phyloP scores from a whole-genome alignment of 2,113 vertebrate species.

The Morone saxatilis region DNA sequence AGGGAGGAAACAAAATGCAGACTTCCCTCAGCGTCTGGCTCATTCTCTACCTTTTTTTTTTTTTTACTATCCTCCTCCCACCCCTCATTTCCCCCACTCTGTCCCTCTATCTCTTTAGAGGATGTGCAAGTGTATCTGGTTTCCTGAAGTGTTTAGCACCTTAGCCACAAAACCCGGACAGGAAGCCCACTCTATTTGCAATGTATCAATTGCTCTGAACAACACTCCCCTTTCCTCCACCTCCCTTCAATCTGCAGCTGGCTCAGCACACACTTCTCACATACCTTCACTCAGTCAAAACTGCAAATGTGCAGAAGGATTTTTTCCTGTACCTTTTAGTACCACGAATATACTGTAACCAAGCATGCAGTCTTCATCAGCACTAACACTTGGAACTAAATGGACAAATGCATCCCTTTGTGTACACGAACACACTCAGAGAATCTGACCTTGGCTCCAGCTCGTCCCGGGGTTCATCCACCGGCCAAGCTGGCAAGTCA shows the following conservation, averaged over 20 bases:
- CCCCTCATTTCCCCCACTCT: slow-evolving; percentile 22
- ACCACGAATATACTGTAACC: slow-evolving; percentile 45
- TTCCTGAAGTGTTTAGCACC: slow-evolving; percentile 88
- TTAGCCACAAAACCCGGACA: slow-evolving; percentile 84
- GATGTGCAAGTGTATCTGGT: slow-evolving; percentile 84
- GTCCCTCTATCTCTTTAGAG: slow-evolving; percentile 73
- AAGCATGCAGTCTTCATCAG: slow-evolving; percentile 70
- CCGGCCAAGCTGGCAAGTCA: slow-evolving; percentile 74
- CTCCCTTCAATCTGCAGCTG: slow-evolving; percentile 77
- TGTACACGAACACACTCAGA: neutral
- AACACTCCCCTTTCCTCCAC: slow-evolving; percentile 82
- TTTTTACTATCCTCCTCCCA: neutral
- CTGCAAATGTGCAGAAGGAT: slow-evolving; percentile 17
- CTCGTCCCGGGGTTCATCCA: slow-evolving; percentile 71
- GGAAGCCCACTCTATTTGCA: slow-evolving; percentile 89
- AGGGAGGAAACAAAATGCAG: neutral
- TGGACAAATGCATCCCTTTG: slow-evolving; percentile 36
- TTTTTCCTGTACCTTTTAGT: slow-evolving; percentile 44
- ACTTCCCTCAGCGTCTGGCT: neutral
- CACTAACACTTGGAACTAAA: slow-evolving; percentile 56
- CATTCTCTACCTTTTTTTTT: slow-evolving; percentile 34
- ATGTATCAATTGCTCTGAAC: slow-evolving; percentile 86
- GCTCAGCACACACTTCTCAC: slow-evolving; percentile 76
- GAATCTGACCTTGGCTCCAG: slow-evolving; percentile 78
- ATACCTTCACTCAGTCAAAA: slow-evolving; percentile 61